phyloP scores from a whole-genome alignment of 1,140 invertebrate genomes.

The Sitodiplosis mosellana region DNA sequence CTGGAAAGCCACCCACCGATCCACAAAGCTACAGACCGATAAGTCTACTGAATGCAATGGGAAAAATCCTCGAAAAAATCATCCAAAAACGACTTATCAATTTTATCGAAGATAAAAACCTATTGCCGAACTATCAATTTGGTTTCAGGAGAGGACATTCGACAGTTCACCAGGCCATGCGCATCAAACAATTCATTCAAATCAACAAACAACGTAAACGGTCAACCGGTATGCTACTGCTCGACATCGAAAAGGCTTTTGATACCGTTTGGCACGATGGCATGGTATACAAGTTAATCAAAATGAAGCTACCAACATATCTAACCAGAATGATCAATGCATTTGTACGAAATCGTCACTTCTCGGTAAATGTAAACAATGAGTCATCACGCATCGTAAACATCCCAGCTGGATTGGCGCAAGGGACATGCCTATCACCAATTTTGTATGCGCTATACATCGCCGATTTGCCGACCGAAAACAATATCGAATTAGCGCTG shows the following conservation, averaged over 20 bases:
- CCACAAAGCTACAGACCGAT: constrained; percentile 10
- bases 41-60: constrained; percentile 12
- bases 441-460: constrained; percentile 12
- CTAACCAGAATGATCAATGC: constrained; percentile 7
- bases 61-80: constrained; percentile 17
- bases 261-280: constrained; percentile 15
- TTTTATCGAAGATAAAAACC: constrained; percentile 5
- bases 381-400: constrained; percentile 4
- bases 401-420: constrained; percentile 13
- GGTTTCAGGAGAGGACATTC: constrained; percentile 9
- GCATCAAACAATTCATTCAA: constrained; percentile 3
- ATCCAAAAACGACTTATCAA: constrained; percentile 12
- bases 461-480: constrained; percentile 11
- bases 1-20: constrained; percentile 6
- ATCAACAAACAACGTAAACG: not conserved
- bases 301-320: constrained; percentile 6
- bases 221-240: constrained; percentile 2
- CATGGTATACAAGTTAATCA: constrained; percentile 12
- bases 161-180: constrained; percentile 6
- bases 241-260: no score
- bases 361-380: constrained; percentile 7
- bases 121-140: constrained; percentile 7
- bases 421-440: constrained; percentile 16
- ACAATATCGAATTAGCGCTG: not conserved
- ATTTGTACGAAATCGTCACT: constrained; percentile 8